Percentiles rank a stretch among this genome's conserved stretches.
These are phyloP conservation scores for Chitala chitala DNA, from an alignment of 2,113 vertebrate species.

Conservation along the genomic window DNA sequence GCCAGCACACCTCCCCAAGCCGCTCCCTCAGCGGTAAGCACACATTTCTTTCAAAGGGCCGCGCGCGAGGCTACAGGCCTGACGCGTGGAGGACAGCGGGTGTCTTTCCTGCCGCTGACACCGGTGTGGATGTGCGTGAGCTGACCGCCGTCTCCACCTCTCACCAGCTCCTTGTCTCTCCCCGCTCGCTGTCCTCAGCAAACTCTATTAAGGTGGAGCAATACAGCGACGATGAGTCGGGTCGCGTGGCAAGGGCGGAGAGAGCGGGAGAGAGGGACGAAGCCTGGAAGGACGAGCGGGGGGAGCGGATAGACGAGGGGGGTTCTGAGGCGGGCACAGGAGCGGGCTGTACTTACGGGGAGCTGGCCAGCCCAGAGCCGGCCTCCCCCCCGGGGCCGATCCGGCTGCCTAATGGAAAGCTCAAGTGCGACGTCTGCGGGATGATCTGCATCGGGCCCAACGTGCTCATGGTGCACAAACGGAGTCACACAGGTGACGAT, in stretches of 20 bases:
- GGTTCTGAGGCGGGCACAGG: conserved; percentile 50
- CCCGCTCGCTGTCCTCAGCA: conserved; percentile 50
- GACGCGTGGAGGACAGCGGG: too few species aligned
- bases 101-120: too few species aligned
- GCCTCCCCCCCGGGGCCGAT: conserved; percentile 83
- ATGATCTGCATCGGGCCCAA: conserved; percentile 97
- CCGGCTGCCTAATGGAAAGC: conserved; percentile 86
- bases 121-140: too few species aligned
- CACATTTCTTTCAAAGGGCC: too few species aligned
- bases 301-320: conserved; percentile 65
- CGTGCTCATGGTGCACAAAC: conserved; percentile 96
- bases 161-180: background rate
- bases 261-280: conserved; percentile 58
- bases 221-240: conserved; percentile 85
- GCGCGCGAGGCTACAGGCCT: too few species aligned
- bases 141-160: background rate
- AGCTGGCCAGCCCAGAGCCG: conserved; percentile 69
- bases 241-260: conserved; percentile 63
- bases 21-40: conserved; percentile 86
- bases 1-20: conserved; percentile 84
- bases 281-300: conserved; percentile 56
- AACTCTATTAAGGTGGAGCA: conserved; percentile 95
- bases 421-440: conserved; percentile 90
- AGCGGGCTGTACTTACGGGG: conserved; percentile 67
- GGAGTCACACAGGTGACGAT: conserved; percentile 94